A percentile compares a stretch with the other conserved stretches of the same genome.
These are phyloP conservation scores for Phortica okadai DNA, from an alignment of 2,888 invertebrate genomes.

Conservation along the genomic window DNA sequence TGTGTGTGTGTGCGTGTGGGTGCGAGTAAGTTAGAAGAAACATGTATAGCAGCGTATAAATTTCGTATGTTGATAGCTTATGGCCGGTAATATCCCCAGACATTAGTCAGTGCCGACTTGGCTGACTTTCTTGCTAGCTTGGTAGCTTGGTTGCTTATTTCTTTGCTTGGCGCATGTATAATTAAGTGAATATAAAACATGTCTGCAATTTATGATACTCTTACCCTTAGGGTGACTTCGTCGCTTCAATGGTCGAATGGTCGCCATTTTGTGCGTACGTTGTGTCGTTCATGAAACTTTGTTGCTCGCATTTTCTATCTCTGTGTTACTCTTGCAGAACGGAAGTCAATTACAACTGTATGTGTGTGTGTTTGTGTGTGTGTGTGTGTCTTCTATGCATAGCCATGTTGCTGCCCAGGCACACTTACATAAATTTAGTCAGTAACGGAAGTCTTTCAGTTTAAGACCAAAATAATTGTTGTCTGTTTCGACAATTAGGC, in stretches of 20 bases:
- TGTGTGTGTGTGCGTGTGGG: neutral
- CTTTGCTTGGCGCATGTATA: slow-evolving; percentile 66
- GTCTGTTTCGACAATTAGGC: slow-evolving; percentile 10
- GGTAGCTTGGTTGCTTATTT: neutral
- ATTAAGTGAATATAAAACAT: slow-evolving; percentile 62
- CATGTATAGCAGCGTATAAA: slow-evolving; percentile 17
- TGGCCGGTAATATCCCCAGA: slow-evolving; percentile 24
- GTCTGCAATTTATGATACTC: slow-evolving; percentile 32
- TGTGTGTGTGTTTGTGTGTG: slow-evolving; percentile 19
- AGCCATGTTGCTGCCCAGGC: neutral
- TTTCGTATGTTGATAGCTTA: slow-evolving; percentile 31
- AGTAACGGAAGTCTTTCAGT: neutral
- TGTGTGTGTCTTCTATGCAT: neutral
- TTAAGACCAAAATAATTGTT: slow-evolving; percentile 14
- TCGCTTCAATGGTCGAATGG: neutral
- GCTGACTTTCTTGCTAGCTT: neutral
- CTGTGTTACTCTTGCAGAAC: neutral
- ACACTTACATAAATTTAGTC: neutral
- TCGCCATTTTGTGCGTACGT: neutral
- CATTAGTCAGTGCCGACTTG: neutral
- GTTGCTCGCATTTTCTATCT: neutral
- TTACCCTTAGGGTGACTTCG: neutral
- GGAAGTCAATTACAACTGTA: neutral
- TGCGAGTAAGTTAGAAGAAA: neutral
- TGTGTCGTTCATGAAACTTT: neutral